Percentiles rank a stretch among this genome's conserved stretches.
phyloP scores from a whole-genome alignment of 1,140 invertebrate genomes.

The Papilio xuthus region DNA sequence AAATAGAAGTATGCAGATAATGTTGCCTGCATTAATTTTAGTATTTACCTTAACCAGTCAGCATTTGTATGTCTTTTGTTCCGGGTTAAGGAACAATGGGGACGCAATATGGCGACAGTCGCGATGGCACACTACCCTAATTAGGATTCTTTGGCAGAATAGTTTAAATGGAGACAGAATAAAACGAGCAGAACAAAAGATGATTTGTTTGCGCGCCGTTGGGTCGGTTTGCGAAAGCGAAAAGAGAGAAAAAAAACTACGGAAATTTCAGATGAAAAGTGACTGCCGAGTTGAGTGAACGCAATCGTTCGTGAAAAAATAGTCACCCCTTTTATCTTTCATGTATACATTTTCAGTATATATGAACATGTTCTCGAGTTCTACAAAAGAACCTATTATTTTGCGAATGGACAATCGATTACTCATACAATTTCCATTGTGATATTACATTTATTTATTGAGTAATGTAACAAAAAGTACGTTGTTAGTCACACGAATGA shows the following conservation, averaged over 20 bases:
- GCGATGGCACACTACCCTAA: conserved; percentile 28
- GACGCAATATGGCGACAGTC: conserved; percentile 18
- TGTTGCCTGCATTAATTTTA: conserved; percentile 18
- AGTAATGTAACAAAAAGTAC: not conserved
- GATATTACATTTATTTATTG: not conserved
- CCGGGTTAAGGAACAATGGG: conserved; percentile 22
- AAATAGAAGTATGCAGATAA: conserved; percentile 9
- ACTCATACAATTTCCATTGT: not conserved
- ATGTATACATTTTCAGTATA: not conserved
- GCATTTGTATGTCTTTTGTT: conserved; percentile 26
- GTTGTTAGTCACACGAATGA: not conserved
- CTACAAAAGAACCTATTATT: not conserved
- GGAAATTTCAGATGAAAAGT: conserved; percentile 18
- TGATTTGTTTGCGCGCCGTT: conserved; percentile 14
- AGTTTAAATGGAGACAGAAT: conserved; percentile 33
- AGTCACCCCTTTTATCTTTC: conserved; percentile 22
- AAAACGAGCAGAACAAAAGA: conserved; percentile 30
- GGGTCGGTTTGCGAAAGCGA: conserved; percentile 4
- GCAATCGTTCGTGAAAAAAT: conserved; percentile 18
- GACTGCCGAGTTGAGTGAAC: conserved; percentile 6
- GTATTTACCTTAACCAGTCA: conserved; percentile 30
- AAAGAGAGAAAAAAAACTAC: not conserved
- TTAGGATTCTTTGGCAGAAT: conserved; percentile 35
- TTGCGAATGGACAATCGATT: not conserved
- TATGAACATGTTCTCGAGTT: not conserved